Base-by-base conservation (phyloP, 2,113 vertebrate genomes). In the Gambusia holbrooki region DNA sequence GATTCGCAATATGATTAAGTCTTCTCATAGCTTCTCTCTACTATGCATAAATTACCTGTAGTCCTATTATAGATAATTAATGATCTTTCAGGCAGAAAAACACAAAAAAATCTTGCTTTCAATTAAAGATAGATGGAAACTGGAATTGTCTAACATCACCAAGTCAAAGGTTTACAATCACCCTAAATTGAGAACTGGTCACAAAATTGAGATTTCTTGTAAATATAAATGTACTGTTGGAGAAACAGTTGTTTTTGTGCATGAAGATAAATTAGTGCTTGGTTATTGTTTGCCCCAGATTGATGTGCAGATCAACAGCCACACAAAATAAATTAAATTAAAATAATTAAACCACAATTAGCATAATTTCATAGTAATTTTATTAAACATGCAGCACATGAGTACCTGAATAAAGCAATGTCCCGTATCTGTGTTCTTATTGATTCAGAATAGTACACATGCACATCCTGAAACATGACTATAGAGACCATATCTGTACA, bases 401-500 rank as follows among this genome's bases (percentile, higher is more conserved):
- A 58, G 8, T 10, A 58, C 51, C 22, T 58, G 8, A 9, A 10
- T n/a, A 10, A 58, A 25, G 9, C 7, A 58, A 58, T 58, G 51
- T 10, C 51, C 22, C 3, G 2, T 58, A 10, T n/a, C 25, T 58
- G 51, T n/a, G 25, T 10, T 58, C 22, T 54, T 17, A 54, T 19
- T 7, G 19, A 25, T 54, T 54, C 7, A 54, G 7, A 54, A 7
- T 25, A 25, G 17, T 58, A 58, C 22, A n/a, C 51, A n/a, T 25
- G 25, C 51, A 58, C 51, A 58, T n/a, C 19, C 51, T n/a, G 25
- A n/a, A 58, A n/a, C 9, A 58, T 48, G 17, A 6, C 11, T 22
- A 37, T 65, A 61, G 9, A 69, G 29, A 85, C 69, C 70, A 79
- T 61, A 77, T 48, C 74, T 14, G 12, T 42, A 42, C 45, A 1